Evolutionary conservation across 2,888 invertebrate genomes (phyloP).

Genomic region (Amblyjoppa fuscipennis): DNA sequence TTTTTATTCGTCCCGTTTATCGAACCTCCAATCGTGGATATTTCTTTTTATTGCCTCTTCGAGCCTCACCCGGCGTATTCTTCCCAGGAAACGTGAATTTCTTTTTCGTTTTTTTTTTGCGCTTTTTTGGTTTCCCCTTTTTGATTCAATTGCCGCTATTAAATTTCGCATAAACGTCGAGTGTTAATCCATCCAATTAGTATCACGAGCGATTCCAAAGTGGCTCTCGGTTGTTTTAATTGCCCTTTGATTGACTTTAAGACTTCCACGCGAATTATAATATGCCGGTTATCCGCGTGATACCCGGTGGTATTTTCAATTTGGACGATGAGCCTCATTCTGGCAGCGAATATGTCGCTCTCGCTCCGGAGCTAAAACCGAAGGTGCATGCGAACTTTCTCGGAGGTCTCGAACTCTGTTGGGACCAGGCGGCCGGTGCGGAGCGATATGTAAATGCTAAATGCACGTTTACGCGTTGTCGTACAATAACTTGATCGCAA

Average conservation of each 20-base stretch:
- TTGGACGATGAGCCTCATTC: conserved; percentile 36
- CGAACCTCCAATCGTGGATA: conserved; percentile 10
- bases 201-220: conserved; percentile 30
- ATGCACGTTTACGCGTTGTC: conserved; percentile 63
- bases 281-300: conserved; percentile 22
- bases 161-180: conserved; percentile 51
- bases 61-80: neutral
- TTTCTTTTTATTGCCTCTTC: neutral
- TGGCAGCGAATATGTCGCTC: neutral
- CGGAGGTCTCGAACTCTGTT: conserved; percentile 44
- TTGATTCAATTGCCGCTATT: neutral
- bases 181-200: conserved; percentile 59
- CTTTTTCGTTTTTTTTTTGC: neutral
- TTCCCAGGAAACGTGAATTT: neutral
- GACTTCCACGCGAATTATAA: conserved; percentile 17
- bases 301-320: conserved; percentile 13
- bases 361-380: conserved; percentile 26
- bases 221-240: conserved; percentile 55
- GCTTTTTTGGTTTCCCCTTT: conserved; percentile 7
- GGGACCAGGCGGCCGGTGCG: neutral
- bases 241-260: conserved; percentile 48
- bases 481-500: conserved; percentile 2
- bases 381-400: conserved; percentile 32
- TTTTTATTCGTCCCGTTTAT: conserved; percentile 25
- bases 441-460: conserved; percentile 48